phyloP scores from a whole-genome alignment of 2,888 invertebrate genomes.

The Spatulosminthurus flaviceps region DNA sequence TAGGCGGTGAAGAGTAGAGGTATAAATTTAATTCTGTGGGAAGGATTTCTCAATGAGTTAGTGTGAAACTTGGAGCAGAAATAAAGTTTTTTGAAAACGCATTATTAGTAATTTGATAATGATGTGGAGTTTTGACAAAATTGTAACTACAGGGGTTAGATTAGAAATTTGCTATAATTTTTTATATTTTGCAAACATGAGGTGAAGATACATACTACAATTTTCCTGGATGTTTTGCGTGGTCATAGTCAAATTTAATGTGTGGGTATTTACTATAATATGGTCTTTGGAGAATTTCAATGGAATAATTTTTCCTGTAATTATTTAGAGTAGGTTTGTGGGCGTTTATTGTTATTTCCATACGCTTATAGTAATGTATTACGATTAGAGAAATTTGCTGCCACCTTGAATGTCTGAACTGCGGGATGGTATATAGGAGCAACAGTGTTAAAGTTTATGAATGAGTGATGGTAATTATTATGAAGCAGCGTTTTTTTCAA shows the following conservation, averaged over 20 bases:
- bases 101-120: too few relatives aligned
- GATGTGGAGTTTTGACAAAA: too few relatives aligned
- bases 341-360: not conserved
- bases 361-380: not conserved
- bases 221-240: not conserved
- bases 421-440: too few relatives aligned
- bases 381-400: not conserved
- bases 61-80: too few relatives aligned
- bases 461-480: constrained; percentile 5
- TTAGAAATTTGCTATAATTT: too few relatives aligned
- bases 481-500: not conserved
- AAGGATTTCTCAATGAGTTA: too few relatives aligned
- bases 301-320: constrained; percentile 9
- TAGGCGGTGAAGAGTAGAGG: too few relatives aligned
- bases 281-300: not conserved
- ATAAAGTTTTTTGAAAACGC: too few relatives aligned
- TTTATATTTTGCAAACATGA: too few relatives aligned
- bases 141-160: too few relatives aligned
- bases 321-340: constrained; percentile 12
- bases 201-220: too few relatives aligned
- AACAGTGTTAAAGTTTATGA: not conserved
- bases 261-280: not conserved
- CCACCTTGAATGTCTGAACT: not conserved
- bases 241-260: constrained; percentile 8
- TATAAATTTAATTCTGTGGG: too few relatives aligned